Percentiles rank a stretch among this genome's conserved stretches.
Conservation (phyloP, 2,888 invertebrate genomes). For the Cantharis flavilabris region DNA sequence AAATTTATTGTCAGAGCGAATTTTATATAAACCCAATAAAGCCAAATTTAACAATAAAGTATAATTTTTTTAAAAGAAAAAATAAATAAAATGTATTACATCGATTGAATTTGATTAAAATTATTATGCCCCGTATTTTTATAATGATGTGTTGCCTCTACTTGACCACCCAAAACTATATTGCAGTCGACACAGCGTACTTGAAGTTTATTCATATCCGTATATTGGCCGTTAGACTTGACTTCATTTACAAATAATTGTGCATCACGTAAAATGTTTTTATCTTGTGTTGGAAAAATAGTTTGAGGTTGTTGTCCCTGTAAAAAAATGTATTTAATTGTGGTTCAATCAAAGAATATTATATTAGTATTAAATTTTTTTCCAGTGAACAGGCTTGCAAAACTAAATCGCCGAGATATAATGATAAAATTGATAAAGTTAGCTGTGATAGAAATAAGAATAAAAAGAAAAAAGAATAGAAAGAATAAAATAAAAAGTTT, state of each 20-base stretch:
- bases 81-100: not conserved
- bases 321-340: not conserved
- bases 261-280: constrained; percentile 75
- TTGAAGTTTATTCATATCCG: constrained; percentile 86
- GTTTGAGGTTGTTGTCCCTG: constrained; percentile 77
- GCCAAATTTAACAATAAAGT: not conserved
- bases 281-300: constrained; percentile 78
- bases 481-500: too few species aligned
- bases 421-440: too few species aligned
- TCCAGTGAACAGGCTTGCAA: too few species aligned
- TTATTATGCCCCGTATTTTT: constrained; percentile 80
- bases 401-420: too few species aligned
- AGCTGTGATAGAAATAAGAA: too few species aligned
- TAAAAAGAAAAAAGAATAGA: too few species aligned
- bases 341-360: too few species aligned
- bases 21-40: not conserved
- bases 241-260: constrained; percentile 86
- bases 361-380: too few species aligned
- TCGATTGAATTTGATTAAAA: constrained; percentile 76
- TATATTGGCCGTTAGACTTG: constrained; percentile 86
- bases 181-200: constrained; percentile 84
- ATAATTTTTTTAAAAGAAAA: not conserved
- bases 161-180: constrained; percentile 75
- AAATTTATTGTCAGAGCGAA: not conserved
- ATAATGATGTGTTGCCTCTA: constrained; percentile 84